Evolutionary conservation across 2,113 vertebrate species (phyloP).

Genomic region (Lagopus leucura): DNA sequence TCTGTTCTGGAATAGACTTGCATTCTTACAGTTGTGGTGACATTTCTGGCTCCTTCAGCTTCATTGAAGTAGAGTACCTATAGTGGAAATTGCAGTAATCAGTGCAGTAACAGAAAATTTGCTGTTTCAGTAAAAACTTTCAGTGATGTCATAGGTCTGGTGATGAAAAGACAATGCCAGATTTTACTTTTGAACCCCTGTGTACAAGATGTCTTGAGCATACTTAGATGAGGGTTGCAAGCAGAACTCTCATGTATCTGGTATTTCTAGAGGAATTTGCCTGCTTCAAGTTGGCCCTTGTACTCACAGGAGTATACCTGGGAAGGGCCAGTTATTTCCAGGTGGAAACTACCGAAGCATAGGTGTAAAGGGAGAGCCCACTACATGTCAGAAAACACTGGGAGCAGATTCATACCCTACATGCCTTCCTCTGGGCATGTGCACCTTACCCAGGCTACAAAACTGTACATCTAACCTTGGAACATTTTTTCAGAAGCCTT

Average conservation of each 20-base stretch:
- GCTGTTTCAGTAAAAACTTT: neutral
- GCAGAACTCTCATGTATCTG: neutral
- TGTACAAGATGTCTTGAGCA: neutral
- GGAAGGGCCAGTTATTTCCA: neutral
- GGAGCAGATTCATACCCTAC: neutral
- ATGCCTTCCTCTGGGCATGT: neutral
- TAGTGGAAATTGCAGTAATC: neutral
- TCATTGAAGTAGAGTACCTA: slow-evolving; percentile 59
- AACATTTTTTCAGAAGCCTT: neutral
- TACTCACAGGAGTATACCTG: neutral
- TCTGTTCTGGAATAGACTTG: slow-evolving; percentile 33
- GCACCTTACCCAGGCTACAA: neutral
- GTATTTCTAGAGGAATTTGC: neutral
- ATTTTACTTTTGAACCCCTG: neutral
- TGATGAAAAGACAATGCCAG: neutral
- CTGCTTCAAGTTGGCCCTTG: neutral
- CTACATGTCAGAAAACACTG: neutral
- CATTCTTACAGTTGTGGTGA: slow-evolving; percentile 53
- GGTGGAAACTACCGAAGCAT: neutral
- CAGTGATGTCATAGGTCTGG: neutral
- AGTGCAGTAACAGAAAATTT: neutral
- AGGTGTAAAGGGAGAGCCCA: neutral
- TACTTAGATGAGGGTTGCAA: neutral
- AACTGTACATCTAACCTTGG: rapidly evolving
- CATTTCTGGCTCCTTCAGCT: slow-evolving; percentile 16